Percentiles rank a stretch among this genome's conserved stretches.
Conservation (phyloP, 2,797 vertebrate species). For the Dicrostonyx torquatus region DNA sequence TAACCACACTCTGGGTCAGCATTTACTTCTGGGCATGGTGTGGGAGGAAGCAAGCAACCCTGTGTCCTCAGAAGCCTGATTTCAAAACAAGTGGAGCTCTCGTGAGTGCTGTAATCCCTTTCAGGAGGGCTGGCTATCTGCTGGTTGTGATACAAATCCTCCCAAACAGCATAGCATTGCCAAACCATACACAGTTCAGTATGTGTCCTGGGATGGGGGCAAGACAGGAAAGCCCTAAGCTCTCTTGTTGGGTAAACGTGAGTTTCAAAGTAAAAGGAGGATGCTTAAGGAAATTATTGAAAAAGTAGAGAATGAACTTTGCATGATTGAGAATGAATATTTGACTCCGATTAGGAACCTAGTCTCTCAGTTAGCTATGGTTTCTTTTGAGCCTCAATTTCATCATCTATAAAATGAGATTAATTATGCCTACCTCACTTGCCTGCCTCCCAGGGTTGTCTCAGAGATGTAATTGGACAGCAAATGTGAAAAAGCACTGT, state of each 20-base stretch:
- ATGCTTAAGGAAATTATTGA: background rate
- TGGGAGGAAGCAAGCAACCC: background rate
- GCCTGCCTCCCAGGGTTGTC: constrained; percentile 1
- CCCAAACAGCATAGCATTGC: background rate
- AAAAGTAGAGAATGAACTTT: background rate
- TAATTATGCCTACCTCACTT: background rate
- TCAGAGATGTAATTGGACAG: constrained; percentile 7
- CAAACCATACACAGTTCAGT: background rate
- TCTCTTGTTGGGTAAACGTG: background rate
- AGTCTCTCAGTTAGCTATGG: background rate
- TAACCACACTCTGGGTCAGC: background rate
- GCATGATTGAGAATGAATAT: background rate
- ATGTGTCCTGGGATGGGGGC: background rate
- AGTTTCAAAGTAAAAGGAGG: background rate
- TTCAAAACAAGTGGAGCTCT: background rate
- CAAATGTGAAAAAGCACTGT: constrained; percentile 5
- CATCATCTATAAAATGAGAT: constrained; percentile 26
- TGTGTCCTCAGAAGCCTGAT: background rate
- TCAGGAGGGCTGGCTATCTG: background rate
- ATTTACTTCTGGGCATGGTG: background rate
- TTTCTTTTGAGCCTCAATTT: background rate
- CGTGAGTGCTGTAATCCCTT: background rate
- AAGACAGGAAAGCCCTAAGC: background rate
- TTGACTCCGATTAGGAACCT: background rate
- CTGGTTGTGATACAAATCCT: background rate